phyloP scores from a whole-genome alignment of 2,797 vertebrate genomes.

The Falco berigora region DNA sequence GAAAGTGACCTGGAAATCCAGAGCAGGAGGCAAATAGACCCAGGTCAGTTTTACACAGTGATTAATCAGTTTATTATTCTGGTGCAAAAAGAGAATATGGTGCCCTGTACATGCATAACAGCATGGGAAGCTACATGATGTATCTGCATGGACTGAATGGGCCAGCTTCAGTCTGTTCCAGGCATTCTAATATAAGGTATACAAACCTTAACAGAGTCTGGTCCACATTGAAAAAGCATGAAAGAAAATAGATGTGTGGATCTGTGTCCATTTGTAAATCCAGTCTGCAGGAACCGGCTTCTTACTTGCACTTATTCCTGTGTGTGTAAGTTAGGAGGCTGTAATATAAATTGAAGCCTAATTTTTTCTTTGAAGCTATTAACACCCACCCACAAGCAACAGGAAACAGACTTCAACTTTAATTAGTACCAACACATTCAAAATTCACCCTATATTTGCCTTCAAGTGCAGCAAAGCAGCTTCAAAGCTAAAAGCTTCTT shows the following conservation, averaged over 20 bases:
- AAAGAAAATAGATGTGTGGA: neutral
- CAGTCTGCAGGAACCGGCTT: neutral
- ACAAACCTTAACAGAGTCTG: neutral
- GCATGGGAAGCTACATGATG: accelerated
- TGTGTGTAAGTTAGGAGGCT: neutral
- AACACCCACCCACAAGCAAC: conserved; percentile 69
- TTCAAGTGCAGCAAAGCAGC: conserved; percentile 55
- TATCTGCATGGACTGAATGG: neutral
- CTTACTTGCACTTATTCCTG: neutral
- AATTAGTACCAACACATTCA: conserved; percentile 72
- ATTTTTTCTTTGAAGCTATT: conserved; percentile 74
- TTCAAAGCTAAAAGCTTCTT: conserved; percentile 77
- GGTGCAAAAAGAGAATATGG: neutral
- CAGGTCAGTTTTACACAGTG: neutral
- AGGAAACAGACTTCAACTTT: conserved; percentile 75
- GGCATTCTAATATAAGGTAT: neutral
- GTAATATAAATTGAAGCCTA: conserved; percentile 64
- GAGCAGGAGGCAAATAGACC: neutral
- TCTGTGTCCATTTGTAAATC: neutral
- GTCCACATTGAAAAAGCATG: neutral
- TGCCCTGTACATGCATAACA: neutral
- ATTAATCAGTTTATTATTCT: neutral
- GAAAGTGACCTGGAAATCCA: neutral
- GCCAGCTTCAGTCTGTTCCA: neutral
- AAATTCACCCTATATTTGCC: conserved; percentile 64